Evolutionary conservation across 2,888 invertebrate species (phyloP).

Genomic region (Callyntrura sp.): DNA sequence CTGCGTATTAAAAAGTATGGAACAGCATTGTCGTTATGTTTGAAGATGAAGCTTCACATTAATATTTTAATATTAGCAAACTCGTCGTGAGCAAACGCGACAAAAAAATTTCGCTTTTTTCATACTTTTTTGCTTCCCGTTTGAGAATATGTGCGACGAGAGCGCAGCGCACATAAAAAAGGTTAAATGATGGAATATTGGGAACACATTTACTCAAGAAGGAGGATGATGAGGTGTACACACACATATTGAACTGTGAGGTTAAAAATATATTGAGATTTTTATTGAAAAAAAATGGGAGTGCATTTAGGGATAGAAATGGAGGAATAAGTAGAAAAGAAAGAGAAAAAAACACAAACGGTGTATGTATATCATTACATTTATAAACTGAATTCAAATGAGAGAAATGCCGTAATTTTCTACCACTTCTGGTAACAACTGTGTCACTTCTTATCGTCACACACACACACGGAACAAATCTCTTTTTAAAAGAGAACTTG

Average conservation of each 20-base stretch:
- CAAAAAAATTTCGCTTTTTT: too few species aligned
- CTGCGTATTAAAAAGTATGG: too few species aligned
- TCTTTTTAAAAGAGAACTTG: background rate
- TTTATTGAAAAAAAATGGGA: slow-evolving; percentile 9
- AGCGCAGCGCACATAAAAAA: too few species aligned
- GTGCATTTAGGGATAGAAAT: background rate
- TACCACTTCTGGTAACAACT: background rate
- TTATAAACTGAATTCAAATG: too few species aligned
- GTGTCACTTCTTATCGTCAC: slow-evolving; percentile 22
- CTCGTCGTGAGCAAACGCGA: background rate
- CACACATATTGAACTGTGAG: background rate
- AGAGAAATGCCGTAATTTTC: background rate
- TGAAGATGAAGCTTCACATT: too few species aligned
- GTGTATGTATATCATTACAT: too few species aligned
- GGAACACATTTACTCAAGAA: slow-evolving; percentile 20
- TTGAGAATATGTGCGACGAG: background rate
- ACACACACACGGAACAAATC: background rate
- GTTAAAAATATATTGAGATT: background rate
- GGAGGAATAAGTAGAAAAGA: background rate
- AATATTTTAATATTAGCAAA: background rate
- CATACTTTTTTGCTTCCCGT: background rate
- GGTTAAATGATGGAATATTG: slow-evolving; percentile 1
- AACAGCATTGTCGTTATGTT: too few species aligned
- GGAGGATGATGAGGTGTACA: too few species aligned
- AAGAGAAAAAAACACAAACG: background rate